Evolutionary conservation across 2,113 vertebrate species (phyloP).

Genomic region (Dasyprocta punctata): DNA sequence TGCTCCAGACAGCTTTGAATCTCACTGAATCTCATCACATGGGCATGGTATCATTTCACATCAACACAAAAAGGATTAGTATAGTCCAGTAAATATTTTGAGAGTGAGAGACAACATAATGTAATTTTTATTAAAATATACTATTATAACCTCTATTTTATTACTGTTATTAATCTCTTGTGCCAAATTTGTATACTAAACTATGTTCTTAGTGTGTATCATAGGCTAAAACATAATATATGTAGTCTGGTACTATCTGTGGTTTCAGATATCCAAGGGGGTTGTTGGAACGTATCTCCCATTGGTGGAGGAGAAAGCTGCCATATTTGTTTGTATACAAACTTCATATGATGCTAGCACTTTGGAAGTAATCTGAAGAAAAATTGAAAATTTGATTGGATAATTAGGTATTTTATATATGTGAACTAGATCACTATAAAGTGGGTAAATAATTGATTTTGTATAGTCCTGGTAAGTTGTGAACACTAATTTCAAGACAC

Average conservation of each 20-base stretch:
- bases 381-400: neutral
- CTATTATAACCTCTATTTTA: neutral
- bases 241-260: neutral
- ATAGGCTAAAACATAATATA: neutral
- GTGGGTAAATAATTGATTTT: neutral
- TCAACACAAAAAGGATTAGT: neutral
- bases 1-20: neutral
- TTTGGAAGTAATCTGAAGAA: neutral
- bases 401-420: neutral
- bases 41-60: neutral
- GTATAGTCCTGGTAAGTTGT: neutral
- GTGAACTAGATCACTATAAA: neutral
- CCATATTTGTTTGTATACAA: neutral
- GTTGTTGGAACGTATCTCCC: neutral
- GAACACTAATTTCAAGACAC: constrained; percentile 23
- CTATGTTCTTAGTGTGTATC: neutral
- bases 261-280: neutral
- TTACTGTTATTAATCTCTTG: neutral
- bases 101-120: neutral
- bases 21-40: neutral
- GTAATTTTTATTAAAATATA: neutral
- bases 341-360: neutral
- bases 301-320: neutral
- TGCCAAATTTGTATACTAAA: neutral
- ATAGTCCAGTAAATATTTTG: neutral